Base-by-base conservation (phyloP, 2,113 vertebrate species). In the Crotophaga sulcirostris region DNA sequence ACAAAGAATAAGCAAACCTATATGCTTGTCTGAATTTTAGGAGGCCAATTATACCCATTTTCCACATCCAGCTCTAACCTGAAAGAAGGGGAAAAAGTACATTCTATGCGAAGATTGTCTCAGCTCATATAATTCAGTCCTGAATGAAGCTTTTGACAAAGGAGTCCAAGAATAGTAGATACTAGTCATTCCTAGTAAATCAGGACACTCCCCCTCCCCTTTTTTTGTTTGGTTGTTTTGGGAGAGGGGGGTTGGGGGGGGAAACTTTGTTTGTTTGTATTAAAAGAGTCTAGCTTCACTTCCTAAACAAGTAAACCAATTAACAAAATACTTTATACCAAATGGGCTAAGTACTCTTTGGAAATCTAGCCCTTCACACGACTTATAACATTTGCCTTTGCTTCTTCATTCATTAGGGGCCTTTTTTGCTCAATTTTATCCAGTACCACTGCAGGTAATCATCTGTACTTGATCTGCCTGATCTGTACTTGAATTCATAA, bases 401-500 rank as follows among this genome's bases (percentile, higher is more conserved):
- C 40, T 34, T 45, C 68, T 49, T 54, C 31, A 11, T 45, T 64
- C 24, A 74, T 28, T 24, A 49, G 9, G 16, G 26, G 26, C n/a
- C 26, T 38, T 56, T 78, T 84, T 45, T 45, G 18, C 14, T 64
- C 31, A 29, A 4, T 86, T 88, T 89, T 40, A n/a, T 24, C 54
- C 64, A 85, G 31, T 31, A 55, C 51, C 26, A 36, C 68, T 66
- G n/a, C 74, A 93, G 75, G 87, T 64, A 92, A 74, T 52, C 79
- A 94, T 62, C 49, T 68, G 59, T 33, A 11, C 70, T 91, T 72
- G 49, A 84, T n/a, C n/a, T n/a, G n/a, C 55, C 79, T 54, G 62
- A 94, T 62, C 49, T 68, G 59, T 33, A 11, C 70, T 91, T 72
- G 49, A 84, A 90, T 87, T 45, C 67, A 55, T 76, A 84, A 82